Evolutionary conservation across 2,113 vertebrate species (phyloP), one percentile per base, ranked within the genome.

Genomic region (Pterophyllum scalare): DNA sequence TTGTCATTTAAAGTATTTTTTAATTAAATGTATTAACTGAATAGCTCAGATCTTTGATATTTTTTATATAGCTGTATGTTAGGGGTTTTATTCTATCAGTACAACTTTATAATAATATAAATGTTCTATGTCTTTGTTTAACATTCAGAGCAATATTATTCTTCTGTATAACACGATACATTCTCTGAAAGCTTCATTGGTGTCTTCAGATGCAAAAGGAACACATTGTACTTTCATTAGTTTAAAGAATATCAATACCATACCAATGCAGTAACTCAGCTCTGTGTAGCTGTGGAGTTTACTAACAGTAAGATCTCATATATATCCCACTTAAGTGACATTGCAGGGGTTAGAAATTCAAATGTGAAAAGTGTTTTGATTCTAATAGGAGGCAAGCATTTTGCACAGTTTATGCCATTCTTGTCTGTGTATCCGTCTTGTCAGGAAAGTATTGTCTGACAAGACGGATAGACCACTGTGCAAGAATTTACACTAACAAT

Each of bases 1-100:
- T 20, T 61, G 33, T 89, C 75, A 89, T 84, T 80, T 81, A 13
- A 64, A 85, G 28, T 38, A 57, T 64, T 75, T 46, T 54, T 62
- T 15, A 46, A 75, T 58, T 15, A 57, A 83, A 59, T 26, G 38
- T 80, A 72, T 78, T 81, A 74, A 58, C 19, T 59, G 26, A 91
- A 86, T 28, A 75, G 80, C 35, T 35, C 19, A 35, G 59, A 84
- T 31, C 10, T 52, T 64, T 70, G 24, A 28, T 24, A 43, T 70
- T 28, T 49, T 70, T 2, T 49, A 20, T 13, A 28, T 49, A 70
- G 65, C 65, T 28, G 17, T 20, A 13, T 31, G 24, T 49, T 28
- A 28, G 64, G 24, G 49, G 65, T 13, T 2, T 70, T 70, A 5
- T 49, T 43, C 6, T 24, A 70, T 70, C 43, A 70, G 24, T 46